Evolutionary conservation across 2,113 vertebrate species (phyloP), one percentile per base, ranked within the genome.

Genomic region (Vulpes vulpes): DNA sequence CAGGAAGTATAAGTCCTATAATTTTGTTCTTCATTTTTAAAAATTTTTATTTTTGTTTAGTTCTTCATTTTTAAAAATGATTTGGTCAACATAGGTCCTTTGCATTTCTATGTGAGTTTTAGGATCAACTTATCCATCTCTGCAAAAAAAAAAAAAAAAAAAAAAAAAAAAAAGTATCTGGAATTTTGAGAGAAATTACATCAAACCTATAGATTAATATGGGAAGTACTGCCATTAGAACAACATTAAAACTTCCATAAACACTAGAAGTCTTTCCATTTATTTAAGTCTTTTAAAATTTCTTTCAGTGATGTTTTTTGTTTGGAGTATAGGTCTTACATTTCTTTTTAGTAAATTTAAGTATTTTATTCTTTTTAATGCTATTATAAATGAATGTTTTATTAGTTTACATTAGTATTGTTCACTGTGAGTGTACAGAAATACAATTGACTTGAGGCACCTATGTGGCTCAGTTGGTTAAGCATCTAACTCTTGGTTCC

Each of bases 101-200:
- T 92, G 59, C 30, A 88, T 94, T 95, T 78, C 51, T 53, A 9
- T 25, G 60, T 49, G 25, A 64, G 85, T 86, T 95, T 96, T 71
- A 78, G 60, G 11, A 88, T 60, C 59, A 83, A 62, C n/a, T 78
- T 79, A n/a, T 30, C 43, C 51, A 73, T 49, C 30, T 83, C 25
- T 60, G 22, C 11, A 55, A 16, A 90, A 78, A 89, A 82, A 83
- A 74, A 69, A 87, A 82, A 83, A 19, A 89, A 19, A 89, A 71
- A n/a, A n/a, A n/a, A n/a, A 88, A 83, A 67, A 67, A 81, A 62
- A 62, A 59, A 17, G 51, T 49, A 93, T 10, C 71, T 93, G 51
- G 57, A 95, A 95, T 95, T 69, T 25, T 88, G 53, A 80, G 30
- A 67, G 25, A 8, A 25, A 93, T 32, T 59, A 3, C 38, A 83